Conservation (phyloP, 2,888 invertebrate species). For the Clostera curtula region DNA sequence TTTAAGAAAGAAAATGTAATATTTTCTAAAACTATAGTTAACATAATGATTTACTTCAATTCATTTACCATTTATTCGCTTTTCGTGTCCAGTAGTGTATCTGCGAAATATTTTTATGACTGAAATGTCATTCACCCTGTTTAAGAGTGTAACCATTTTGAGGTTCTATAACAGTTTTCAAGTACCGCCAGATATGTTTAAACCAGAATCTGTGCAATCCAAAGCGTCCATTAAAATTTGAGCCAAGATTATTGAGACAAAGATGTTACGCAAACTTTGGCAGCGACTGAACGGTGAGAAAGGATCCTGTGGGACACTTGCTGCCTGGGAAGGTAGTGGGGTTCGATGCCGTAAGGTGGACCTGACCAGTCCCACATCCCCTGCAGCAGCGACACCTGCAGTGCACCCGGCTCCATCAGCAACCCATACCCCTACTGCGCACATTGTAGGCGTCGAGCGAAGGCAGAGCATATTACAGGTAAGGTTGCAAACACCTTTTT, state of each 20-base stretch:
- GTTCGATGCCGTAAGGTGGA: conserved; percentile 77
- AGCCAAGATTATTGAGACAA: conserved; percentile 29
- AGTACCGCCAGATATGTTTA: background rate
- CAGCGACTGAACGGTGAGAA: conserved; percentile 80
- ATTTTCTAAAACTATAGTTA: too few relatives aligned
- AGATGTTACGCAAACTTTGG: conserved; percentile 30
- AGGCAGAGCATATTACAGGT: conserved; percentile 73
- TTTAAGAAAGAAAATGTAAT: too few relatives aligned
- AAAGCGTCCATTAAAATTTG: conserved; percentile 16
- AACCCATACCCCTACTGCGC: conserved; percentile 40
- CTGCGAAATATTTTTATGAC: too few relatives aligned
- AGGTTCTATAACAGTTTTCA: too few relatives aligned
- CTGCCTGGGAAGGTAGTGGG: conserved; percentile 78
- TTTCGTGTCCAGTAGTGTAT: too few relatives aligned
- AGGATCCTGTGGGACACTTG: conserved; percentile 78
- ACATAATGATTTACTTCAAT: too few relatives aligned
- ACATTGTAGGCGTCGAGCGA: conserved; percentile 57
- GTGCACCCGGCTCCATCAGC: conserved; percentile 51
- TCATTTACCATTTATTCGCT: too few relatives aligned
- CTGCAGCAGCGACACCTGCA: conserved; percentile 49
- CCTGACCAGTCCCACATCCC: conserved; percentile 61
- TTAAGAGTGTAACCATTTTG: too few relatives aligned
- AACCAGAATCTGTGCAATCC: conserved; percentile 7
- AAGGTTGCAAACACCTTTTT: background rate
- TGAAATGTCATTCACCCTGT: too few relatives aligned